Base-by-base conservation (phyloP, 53 echinoderm and acorn worm species). In the Paracentrotus lividus region DNA sequence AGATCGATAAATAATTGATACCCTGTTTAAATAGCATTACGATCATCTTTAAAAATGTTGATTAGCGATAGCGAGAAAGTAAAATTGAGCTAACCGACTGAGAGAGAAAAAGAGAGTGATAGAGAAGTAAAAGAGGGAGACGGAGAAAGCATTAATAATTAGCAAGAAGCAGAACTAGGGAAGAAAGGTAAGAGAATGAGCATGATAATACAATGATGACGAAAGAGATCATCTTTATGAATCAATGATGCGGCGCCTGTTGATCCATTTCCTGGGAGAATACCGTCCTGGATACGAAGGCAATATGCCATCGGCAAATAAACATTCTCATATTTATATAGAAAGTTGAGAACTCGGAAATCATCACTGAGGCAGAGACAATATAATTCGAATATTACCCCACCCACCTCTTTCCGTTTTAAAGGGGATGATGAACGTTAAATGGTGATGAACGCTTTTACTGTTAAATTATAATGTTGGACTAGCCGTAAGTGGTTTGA, bases 271-370 rank as follows among this genome's bases (percentile, higher is more conserved):
- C 81, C 81, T 27, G 7, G 26, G 81, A 47, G 81, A 81, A 2
- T 0, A 18, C 81, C 81, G 47, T 47, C 13, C 81, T 47, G 8
- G 44, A 81, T 24, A 1, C 1, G 81, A 27, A 81, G 81, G n/a
- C 81, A 47, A 81, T 45, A 24, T 81, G 81, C 81, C 47, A 27
- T n/a, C 18, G 81, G 81, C 81, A 81, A 81, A 81, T 81, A 81
- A 81, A 81, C 81, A 81, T 81, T 81, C 26, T 45, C n/a, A 81
- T 81, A 81, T 81, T 47, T 81, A 81, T 26, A 13, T 47, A 81
- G 49, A 47, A 81, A 47, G 81, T 81, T 81, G 81, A 81, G 26
- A 81, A 45, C 44, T 45, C 33, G 10, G 45, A 81, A 27, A 45
- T 47, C 26, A 27, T 81, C 45, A 47, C 7, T 81, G 81, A 26